Percentiles rank a stretch among this genome's conserved stretches.
phyloP scores from a whole-genome alignment of 2,797 vertebrate genomes.

The Borostomias antarcticus region DNA sequence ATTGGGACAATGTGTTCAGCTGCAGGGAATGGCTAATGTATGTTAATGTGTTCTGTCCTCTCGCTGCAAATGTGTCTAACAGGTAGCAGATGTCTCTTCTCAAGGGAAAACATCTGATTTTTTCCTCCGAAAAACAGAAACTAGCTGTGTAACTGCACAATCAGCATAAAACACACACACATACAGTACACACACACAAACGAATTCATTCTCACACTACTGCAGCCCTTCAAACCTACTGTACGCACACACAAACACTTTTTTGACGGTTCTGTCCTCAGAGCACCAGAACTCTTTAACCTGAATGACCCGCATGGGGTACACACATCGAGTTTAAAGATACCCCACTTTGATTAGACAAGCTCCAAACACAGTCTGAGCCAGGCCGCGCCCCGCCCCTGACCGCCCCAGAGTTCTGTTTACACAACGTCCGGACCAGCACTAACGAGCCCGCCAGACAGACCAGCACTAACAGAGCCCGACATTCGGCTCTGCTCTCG shows the following conservation, averaged over 20 bases:
- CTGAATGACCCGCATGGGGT: too few relatives aligned
- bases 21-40: slow-evolving; percentile 36
- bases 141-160: not conserved
- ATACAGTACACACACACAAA: not conserved
- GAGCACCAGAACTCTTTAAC: too few relatives aligned
- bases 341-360: slow-evolving; percentile 18
- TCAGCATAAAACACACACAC: slow-evolving; percentile 1
- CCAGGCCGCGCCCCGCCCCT: slow-evolving; percentile 19
- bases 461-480: slow-evolving; percentile 44
- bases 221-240: too few relatives aligned
- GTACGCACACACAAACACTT: too few relatives aligned
- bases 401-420: slow-evolving; percentile 30
- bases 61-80: slow-evolving; percentile 42
- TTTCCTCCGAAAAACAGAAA: slow-evolving; percentile 45
- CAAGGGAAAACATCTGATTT: slow-evolving; percentile 61
- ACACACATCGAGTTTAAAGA: not conserved
- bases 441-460: slow-evolving; percentile 48
- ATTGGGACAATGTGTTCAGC: slow-evolving; percentile 46
- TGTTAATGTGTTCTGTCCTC: slow-evolving; percentile 36
- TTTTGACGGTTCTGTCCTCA: too few relatives aligned
- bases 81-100: slow-evolving; percentile 63
- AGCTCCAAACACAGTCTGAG: slow-evolving; percentile 27
- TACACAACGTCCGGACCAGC: slow-evolving; percentile 40
- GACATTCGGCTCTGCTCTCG: slow-evolving; percentile 33
- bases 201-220: not conserved